phyloP scores from a whole-genome alignment of 2,113 vertebrate genomes.

The Athene cunicularia region DNA sequence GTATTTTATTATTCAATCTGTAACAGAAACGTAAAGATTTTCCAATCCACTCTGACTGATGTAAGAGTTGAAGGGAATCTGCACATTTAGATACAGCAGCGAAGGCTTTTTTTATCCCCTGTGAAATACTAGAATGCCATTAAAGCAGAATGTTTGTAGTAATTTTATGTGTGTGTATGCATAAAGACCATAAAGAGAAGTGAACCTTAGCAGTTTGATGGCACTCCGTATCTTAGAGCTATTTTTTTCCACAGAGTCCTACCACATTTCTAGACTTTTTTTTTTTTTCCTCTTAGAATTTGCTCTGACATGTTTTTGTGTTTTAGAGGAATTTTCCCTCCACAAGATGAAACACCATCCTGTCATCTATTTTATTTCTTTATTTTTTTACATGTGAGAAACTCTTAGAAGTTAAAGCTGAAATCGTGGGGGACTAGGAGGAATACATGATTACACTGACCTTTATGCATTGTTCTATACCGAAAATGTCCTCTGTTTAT shows the following conservation, averaged over 20 bases:
- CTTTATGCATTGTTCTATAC: background rate
- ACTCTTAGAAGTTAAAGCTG: background rate
- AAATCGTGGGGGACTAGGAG: background rate
- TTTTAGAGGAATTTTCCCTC: slow-evolving; percentile 2
- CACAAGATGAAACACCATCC: background rate
- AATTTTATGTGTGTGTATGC: background rate
- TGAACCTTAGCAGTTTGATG: background rate
- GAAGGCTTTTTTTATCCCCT: background rate
- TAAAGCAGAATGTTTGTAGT: background rate
- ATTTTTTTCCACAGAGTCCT: background rate
- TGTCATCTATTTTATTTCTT: background rate
- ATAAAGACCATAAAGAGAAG: background rate
- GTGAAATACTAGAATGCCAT: background rate
- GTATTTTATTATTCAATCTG: background rate
- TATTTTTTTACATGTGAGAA: background rate
- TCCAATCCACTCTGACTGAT: background rate
- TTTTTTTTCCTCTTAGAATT: background rate
- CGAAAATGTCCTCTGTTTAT: background rate
- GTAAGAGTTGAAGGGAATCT: background rate
- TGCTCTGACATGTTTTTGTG: background rate
- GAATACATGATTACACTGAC: background rate
- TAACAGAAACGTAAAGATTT: background rate
- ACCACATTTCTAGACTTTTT: background rate
- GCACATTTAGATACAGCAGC: background rate
- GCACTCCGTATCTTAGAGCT: background rate